Evolutionary conservation across 23 tunicate genomes (phyloP).

Genomic region (Styela clava): DNA sequence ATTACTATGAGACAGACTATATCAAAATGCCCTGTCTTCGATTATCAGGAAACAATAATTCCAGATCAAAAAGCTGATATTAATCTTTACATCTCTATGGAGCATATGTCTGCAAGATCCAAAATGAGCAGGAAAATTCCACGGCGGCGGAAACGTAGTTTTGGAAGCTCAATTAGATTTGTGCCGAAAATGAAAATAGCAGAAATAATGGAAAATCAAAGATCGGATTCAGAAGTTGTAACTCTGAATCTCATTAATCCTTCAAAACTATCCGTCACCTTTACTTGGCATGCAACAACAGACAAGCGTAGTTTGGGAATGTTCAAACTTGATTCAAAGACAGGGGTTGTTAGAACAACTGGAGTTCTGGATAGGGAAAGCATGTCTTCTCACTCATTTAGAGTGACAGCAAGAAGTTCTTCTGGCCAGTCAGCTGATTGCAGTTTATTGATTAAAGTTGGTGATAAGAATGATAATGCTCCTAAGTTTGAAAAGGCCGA

Average conservation of each 20-base stretch:
- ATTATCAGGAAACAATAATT: too few species aligned
- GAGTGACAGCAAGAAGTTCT: slow-evolving; percentile 41
- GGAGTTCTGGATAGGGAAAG: slow-evolving; percentile 58
- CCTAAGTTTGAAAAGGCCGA: slow-evolving; percentile 59
- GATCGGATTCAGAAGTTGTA: slow-evolving; percentile 15
- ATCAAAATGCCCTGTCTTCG: not conserved
- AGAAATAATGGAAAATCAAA: slow-evolving; percentile 11
- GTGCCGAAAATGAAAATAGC: not conserved
- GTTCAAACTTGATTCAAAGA: slow-evolving; percentile 36
- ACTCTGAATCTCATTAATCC: slow-evolving; percentile 4
- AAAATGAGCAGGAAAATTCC: not conserved
- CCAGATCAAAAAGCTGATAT: not conserved
- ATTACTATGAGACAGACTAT: not conserved
- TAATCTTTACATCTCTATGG: not conserved
- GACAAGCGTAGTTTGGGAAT: slow-evolving; percentile 40
- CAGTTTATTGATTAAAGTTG: slow-evolving; percentile 37
- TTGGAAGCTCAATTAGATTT: not conserved
- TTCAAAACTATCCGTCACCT: slow-evolving; percentile 12
- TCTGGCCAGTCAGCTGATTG: slow-evolving; percentile 29
- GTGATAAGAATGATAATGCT: slow-evolving; percentile 69
- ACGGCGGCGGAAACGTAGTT: not conserved
- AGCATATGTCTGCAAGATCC: not conserved
- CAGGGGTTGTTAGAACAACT: slow-evolving; percentile 55
- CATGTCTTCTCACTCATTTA: slow-evolving; percentile 47
- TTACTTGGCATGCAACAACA: slow-evolving; percentile 34